Evolutionary conservation across 2,888 invertebrate species (phyloP).

Genomic region (Himalopsyche kuldschensis): DNA sequence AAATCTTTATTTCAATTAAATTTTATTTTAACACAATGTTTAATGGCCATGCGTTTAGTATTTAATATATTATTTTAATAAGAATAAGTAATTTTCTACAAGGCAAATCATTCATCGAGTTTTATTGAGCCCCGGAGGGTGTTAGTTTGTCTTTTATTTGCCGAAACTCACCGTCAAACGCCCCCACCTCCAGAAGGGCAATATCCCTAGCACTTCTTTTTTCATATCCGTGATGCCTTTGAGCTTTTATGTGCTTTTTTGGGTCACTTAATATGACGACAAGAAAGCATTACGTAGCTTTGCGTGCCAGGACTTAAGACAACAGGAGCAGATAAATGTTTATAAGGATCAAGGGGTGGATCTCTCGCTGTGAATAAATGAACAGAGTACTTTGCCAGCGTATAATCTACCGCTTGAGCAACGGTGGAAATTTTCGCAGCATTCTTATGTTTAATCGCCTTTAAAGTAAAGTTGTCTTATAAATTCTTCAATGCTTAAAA

Average conservation of each 20-base stretch:
- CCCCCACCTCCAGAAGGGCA: slow-evolving; percentile 9
- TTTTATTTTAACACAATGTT: no score
- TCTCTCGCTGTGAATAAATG: slow-evolving; percentile 33
- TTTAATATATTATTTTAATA: no score
- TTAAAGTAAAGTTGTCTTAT: slow-evolving; percentile 1
- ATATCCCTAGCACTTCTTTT: slow-evolving; percentile 28
- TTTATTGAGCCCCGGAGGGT: slow-evolving; percentile 27
- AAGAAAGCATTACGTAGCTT: slow-evolving; percentile 31
- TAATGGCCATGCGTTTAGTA: no score
- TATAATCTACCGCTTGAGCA: slow-evolving; percentile 30
- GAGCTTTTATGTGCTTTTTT: slow-evolving; percentile 36
- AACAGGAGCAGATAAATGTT: slow-evolving; percentile 34
- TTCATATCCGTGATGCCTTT: slow-evolving; percentile 36
- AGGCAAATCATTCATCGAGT: slow-evolving; percentile 21
- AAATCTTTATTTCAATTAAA: no score
- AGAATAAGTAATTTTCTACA: neutral
- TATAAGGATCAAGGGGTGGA: slow-evolving; percentile 17
- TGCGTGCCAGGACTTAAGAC: slow-evolving; percentile 18
- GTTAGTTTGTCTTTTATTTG: slow-evolving; percentile 29
- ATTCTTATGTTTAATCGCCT: slow-evolving; percentile 35
- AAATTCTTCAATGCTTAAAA: neutral
- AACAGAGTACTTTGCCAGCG: slow-evolving; percentile 20
- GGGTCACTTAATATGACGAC: slow-evolving; percentile 39
- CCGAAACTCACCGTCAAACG: slow-evolving; percentile 2
- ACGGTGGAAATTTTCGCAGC: slow-evolving; percentile 36